Base-by-base conservation (phyloP, 2,113 vertebrate genomes). In the Macaca mulatta region DNA sequence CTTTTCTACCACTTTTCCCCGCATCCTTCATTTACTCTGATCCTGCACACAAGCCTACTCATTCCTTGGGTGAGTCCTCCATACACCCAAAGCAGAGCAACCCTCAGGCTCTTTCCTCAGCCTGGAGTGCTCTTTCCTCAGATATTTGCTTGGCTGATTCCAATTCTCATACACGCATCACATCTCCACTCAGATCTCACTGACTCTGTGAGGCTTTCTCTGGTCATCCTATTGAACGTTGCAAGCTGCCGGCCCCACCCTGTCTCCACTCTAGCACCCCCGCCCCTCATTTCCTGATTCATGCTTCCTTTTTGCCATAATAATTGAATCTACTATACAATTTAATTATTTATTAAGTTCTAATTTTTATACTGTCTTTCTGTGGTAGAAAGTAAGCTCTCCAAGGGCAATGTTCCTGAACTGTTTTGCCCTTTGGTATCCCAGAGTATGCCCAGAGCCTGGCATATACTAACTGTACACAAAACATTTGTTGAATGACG, bases 131-230 rank as follows among this genome's bases (percentile, higher is more conserved):
- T 25, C 64, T 75, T 57, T 95, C 23, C 18, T 75, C 20, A 20
- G 32, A 13, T 55, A 27, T 75, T 92, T 89, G 14, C 30, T 82
- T 55, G 38, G 18, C 40, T 90, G 12, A 64, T 6, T 64, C 10
- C 5, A 16, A 55, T 6, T 40, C 6, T 2, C 27, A 30, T 9
- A 1, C 0, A 5, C 8, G 25, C 8, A 27, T 45, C 13, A 27
- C 48, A 70, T 38, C 25, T 4, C 48, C n/a, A 20, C 27, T 67
- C 59, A 59, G 4, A 38, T 35, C 27, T 79, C n/a, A 87, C 2
- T 20, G 3, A 80, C 22, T 59, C 72, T 14, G 0, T 9, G 59
- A 84, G 9, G 1, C 4, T 45, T 69, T 79, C 52, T 7, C 22
- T 32, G 22, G 9, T 35, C 6, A 6, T 9, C 1, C 7, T 40